phyloP scores from a whole-genome alignment of 1,140 invertebrate species.

The Eulimnadia texana region DNA sequence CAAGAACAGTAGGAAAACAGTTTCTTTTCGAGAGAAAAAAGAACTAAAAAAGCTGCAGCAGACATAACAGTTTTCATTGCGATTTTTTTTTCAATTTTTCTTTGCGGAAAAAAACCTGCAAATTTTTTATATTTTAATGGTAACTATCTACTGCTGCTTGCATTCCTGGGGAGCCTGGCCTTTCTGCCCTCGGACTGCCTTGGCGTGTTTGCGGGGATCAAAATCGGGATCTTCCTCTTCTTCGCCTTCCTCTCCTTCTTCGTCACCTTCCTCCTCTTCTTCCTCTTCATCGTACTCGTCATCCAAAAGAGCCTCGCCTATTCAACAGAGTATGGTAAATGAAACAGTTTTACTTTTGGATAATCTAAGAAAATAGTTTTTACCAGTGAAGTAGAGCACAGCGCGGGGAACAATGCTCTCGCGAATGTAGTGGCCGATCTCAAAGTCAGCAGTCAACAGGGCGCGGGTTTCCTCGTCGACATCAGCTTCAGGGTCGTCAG shows the following conservation, averaged over 20 bases:
- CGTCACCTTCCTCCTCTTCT: constrained; percentile 15
- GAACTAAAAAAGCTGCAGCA: too few species aligned
- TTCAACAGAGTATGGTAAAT: not conserved
- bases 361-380: constrained; percentile 6
- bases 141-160: constrained; percentile 17
- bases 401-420: constrained; percentile 84
- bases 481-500: constrained; percentile 35
- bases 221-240: constrained; percentile 16
- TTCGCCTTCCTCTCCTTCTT: constrained; percentile 15
- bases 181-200: constrained; percentile 7
- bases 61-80: not conserved
- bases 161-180: constrained; percentile 15
- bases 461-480: constrained; percentile 59
- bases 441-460: constrained; percentile 79
- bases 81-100: not conserved
- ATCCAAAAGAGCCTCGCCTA: constrained; percentile 16
- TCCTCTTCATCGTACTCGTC: constrained; percentile 17
- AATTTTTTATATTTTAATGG: too few species aligned
- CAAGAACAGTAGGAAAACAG: too few species aligned
- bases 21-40: too few species aligned
- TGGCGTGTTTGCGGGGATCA: constrained; percentile 13
- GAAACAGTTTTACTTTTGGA: not conserved
- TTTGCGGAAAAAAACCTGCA: too few species aligned
- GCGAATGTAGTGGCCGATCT: constrained; percentile 94
- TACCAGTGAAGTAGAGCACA: constrained; percentile 83